Evolutionary conservation across 35 echinoderm and acorn worm genomes (phyloP), one percentile per base, ranked within the genome.

Genomic region (Apostichopus parvimensis): DNA sequence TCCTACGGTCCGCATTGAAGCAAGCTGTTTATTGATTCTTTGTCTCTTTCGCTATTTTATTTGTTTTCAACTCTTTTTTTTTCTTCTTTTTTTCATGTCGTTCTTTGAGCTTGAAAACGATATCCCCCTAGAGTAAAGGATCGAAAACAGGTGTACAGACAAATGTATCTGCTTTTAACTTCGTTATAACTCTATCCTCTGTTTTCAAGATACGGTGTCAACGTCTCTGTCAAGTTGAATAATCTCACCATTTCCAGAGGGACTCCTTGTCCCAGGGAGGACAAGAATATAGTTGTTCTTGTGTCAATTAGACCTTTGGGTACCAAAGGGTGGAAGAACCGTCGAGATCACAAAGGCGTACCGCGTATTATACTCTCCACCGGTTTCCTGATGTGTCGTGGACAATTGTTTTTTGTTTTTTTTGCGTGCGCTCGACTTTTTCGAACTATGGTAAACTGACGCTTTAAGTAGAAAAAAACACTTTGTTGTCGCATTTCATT

Each of bases 61-160:
- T 45, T 45, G 34, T 45, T 45, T 45, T 45, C 34, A 2, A 4
- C 34, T 45, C 34, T 45, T 4, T 45, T 45, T 34, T 25, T 25
- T 25, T n/a, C 25, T 25, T 25, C 25, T 25, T 25, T 25, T 28
- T 45, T 45, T 4, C 34, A 45, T 45, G 34, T 45, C 34, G 34
- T 45, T 45, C 34, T 45, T 45, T 45, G 34, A 45, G 34, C 34
- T 45, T 45, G 34, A 45, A 45, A 45, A 45, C 34, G 15, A 66
- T 66, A 66, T 66, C 0, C 14, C 79, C 79, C 24, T 7, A 34
- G 79, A 26, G 79, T 54, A 17, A 82, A 7, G 79, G 24, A 17
- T 54, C 52, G 5, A 52, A 34, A 82, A 82, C 79, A 82, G 79
- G 79, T 82, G 79, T 82, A 26, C 17, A 82, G 54, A 52, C 34